These are phyloP conservation scores for Hyperopisus bebe DNA, from an alignment of 2,113 vertebrate genomes.

Conservation along the genomic window DNA sequence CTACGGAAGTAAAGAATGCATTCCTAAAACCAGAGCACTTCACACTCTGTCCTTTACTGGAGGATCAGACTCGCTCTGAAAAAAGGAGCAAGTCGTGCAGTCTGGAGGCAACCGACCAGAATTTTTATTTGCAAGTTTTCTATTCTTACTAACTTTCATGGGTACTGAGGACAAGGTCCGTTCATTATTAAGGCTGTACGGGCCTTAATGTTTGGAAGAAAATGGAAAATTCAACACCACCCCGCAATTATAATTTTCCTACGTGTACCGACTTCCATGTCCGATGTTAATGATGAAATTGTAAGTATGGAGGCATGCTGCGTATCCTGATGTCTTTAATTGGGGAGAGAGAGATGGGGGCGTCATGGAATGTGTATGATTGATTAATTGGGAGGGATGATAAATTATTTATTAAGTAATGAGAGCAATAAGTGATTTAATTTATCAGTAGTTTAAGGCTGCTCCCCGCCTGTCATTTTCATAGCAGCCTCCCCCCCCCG, in stretches of 20 bases:
- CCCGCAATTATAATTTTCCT: neutral
- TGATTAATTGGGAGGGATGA: constrained; percentile 24
- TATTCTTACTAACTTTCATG: constrained; percentile 10
- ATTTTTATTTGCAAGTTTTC: constrained; percentile 6
- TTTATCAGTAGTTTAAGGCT: constrained; percentile 28
- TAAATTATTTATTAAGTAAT: constrained; percentile 29
- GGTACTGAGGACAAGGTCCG: neutral
- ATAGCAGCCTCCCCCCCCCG: neutral
- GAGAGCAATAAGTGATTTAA: constrained; percentile 26
- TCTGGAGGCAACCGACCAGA: neutral
- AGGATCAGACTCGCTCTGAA: neutral
- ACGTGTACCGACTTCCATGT: neutral
- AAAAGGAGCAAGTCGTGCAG: neutral
- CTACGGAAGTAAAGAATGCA: neutral
- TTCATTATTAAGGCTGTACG: neutral
- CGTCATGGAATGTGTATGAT: constrained; percentile 12
- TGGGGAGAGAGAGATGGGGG: neutral
- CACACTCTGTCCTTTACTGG: neutral
- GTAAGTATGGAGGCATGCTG: neutral
- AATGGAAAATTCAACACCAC: neutral
- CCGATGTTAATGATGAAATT: neutral
- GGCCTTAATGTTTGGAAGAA: neutral
- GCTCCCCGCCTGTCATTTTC: constrained; percentile 20
- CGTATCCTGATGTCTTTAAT: neutral
- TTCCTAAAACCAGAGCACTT: neutral